Evolutionary conservation across 1,140 invertebrate species (phyloP), one percentile per base, ranked within the genome.

Genomic region (Drosophila obscura): DNA sequence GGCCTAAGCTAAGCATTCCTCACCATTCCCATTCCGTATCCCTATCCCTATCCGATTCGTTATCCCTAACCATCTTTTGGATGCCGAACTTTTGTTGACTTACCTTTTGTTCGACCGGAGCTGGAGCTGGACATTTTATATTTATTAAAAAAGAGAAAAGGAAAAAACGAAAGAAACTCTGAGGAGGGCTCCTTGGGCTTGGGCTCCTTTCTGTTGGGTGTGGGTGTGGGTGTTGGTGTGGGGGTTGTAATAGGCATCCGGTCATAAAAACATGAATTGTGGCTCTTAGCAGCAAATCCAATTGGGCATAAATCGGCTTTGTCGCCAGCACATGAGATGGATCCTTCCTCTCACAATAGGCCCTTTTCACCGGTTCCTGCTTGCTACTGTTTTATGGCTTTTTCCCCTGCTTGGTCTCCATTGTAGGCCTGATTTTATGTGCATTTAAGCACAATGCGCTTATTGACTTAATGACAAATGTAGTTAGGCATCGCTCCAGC

Each of bases 271-370:
- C 83, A 83, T 88, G 83, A 88, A 88, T 88, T 88, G 83, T 77
- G 83, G 79, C 83, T 83, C 83, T 88, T 88, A 88, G 83, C 83
- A 88, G 83, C 83, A 88, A 88, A 88, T 88, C 83, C 83, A 88
- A 88, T 88, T 88, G 83, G 80, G 83, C 83, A 88, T 88, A 88
- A 88, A 88, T 88, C 83, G 83, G 83, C 83, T 88, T 88, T 88
- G 79, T 88, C 64, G 64, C 57, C 59, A 43, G 64, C 73, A 81
- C 77, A 87, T 81, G 82, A 77, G 81, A 75, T 55, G 48, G 51
- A 74, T 73, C 67, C 71, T 64, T 75, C 72, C 41, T 56, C 57
- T 26, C 16, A 41, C 16, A 39, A 50, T n/a, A 35, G 39, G 46
- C 52, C 64, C 60, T 67, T 35, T 51, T 46, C 26, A 16, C 13